Evolutionary conservation across 2,797 vertebrate genomes (phyloP).

Genomic region (Allobates femoralis): DNA sequence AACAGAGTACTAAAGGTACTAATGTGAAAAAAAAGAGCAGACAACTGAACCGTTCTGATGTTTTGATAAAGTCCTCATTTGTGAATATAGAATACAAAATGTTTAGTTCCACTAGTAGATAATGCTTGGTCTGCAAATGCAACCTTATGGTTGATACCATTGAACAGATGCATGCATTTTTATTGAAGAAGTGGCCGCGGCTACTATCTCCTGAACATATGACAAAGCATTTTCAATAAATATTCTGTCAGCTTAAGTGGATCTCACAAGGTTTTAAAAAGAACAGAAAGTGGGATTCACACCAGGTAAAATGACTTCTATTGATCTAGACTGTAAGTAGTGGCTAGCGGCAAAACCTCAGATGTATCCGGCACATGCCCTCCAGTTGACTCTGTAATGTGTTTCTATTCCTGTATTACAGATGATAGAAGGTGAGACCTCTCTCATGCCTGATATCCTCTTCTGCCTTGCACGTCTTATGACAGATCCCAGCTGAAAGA

Average conservation of each 20-base stretch:
- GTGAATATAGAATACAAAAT: background rate
- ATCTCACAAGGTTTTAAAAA: slow-evolving; percentile 7
- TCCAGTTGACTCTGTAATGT: slow-evolving; percentile 27
- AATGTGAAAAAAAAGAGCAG: no score
- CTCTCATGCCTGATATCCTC: slow-evolving; percentile 2
- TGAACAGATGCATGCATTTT: background rate
- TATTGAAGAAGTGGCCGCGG: background rate
- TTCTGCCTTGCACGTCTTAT: background rate
- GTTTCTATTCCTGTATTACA: slow-evolving; percentile 10
- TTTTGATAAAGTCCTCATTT: no score
- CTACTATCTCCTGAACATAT: background rate
- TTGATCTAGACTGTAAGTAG: slow-evolving; percentile 2
- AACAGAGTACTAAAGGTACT: no score
- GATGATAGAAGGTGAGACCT: slow-evolving; percentile 21
- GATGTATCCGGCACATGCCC: background rate
- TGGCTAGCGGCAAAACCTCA: background rate
- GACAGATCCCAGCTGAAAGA: background rate
- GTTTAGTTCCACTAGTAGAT: background rate
- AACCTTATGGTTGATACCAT: background rate
- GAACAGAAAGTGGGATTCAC: slow-evolving; percentile 1
- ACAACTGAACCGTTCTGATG: no score
- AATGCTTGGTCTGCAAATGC: background rate
- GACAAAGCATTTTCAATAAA: slow-evolving; percentile 6
- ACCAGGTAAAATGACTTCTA: background rate
- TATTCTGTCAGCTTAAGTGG: background rate